Evolutionary conservation across 2,797 vertebrate genomes (phyloP).

Genomic region (Tiaroga cobitis): DNA sequence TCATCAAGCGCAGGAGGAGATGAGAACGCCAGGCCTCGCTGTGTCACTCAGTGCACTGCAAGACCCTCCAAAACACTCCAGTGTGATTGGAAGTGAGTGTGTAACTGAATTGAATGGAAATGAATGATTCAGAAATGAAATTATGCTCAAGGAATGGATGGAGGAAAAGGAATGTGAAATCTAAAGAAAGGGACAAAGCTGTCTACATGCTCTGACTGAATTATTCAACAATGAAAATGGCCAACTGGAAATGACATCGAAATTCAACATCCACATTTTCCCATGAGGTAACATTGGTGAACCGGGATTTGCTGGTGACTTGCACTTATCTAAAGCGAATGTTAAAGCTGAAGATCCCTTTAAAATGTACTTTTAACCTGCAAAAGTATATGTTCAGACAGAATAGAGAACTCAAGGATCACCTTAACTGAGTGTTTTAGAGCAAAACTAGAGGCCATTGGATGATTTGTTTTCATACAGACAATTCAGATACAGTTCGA

Average conservation of each 20-base stretch:
- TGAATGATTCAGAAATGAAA: constrained; percentile 42
- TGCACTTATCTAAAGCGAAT: background rate
- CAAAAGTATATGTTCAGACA: background rate
- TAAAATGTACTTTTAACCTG: background rate
- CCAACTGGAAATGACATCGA: background rate
- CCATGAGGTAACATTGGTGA: constrained; percentile 2
- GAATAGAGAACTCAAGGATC: background rate
- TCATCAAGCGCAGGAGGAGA: constrained; percentile 29
- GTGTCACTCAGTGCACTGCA: background rate
- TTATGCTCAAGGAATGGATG: constrained; percentile 39
- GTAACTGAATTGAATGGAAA: constrained; percentile 37
- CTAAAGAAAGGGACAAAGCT: constrained; percentile 32
- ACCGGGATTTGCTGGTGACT: background rate
- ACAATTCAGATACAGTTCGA: background rate
- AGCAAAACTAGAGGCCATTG: background rate
- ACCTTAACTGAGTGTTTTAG: background rate
- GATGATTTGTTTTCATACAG: background rate
- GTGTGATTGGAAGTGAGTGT: constrained; percentile 35
- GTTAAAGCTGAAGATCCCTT: background rate
- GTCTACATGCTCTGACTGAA: constrained; percentile 50
- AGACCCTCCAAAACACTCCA: constrained; percentile 41
- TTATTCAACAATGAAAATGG: constrained; percentile 33
- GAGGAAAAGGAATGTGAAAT: constrained; percentile 28
- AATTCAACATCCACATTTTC: constrained; percentile 23
- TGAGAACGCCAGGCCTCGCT: constrained; percentile 6